Evolutionary conservation across 2,113 vertebrate genomes (phyloP).

Genomic region (Paramisgurnus dabryanus): DNA sequence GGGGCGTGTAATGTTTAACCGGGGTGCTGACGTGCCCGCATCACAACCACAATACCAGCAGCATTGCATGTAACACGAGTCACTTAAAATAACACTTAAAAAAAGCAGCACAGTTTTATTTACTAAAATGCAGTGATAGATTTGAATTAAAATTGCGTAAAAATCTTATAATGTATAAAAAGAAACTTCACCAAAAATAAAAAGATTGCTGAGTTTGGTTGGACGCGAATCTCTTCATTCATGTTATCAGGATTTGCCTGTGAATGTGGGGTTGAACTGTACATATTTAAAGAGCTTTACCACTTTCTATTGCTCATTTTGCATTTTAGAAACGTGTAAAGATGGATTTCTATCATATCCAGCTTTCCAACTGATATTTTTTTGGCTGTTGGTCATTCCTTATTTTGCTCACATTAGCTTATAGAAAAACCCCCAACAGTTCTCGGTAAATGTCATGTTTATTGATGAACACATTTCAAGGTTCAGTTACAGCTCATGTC

Average conservation of each 20-base stretch:
- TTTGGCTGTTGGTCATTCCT: neutral
- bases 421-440: neutral
- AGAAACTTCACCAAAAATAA: too few relatives aligned
- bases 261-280: neutral
- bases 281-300: neutral
- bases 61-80: too few relatives aligned
- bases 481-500: conserved; percentile 21
- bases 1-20: too few relatives aligned
- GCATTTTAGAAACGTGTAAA: neutral
- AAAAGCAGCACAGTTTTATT: too few relatives aligned
- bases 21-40: too few relatives aligned
- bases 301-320: neutral
- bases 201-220: too few relatives aligned
- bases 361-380: neutral
- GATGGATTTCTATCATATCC: neutral
- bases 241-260: neutral
- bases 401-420: conserved; percentile 4
- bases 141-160: too few relatives aligned
- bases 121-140: too few relatives aligned
- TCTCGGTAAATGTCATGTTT: conserved; percentile 27
- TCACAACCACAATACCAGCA: too few relatives aligned
- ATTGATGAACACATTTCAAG: conserved; percentile 17
- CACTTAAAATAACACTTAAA: too few relatives aligned
- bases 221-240: too few relatives aligned
- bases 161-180: too few relatives aligned